Conservation (phyloP, 2,797 vertebrate genomes). For the Chiroxiphia lanceolata region DNA sequence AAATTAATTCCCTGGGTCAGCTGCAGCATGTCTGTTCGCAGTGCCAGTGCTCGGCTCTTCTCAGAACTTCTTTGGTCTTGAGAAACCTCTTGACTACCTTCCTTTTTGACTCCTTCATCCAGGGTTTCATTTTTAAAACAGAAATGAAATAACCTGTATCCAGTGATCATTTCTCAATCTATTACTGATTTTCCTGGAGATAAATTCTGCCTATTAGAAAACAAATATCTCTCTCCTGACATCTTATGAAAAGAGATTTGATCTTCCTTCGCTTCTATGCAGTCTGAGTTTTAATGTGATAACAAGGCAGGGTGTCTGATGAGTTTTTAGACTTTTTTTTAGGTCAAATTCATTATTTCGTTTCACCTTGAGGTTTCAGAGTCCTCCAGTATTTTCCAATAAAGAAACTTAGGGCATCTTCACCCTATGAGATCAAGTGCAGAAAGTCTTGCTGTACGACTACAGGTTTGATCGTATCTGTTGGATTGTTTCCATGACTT, state of each 20-base stretch:
- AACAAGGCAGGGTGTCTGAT: not conserved
- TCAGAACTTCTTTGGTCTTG: not conserved
- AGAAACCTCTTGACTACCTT: not conserved
- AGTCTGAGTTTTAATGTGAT: not conserved
- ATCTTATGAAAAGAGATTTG: not conserved
- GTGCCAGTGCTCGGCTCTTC: rapidly evolving
- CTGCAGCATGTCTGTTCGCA: not conserved
- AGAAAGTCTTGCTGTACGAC: not conserved
- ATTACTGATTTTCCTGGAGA: not conserved
- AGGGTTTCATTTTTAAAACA: not conserved
- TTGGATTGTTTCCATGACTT: not conserved
- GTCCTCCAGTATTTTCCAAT: not conserved
- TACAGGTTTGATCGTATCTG: not conserved
- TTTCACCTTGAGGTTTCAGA: not conserved
- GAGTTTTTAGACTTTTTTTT: not conserved
- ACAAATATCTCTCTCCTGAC: not conserved
- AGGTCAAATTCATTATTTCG: not conserved
- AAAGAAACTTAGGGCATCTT: not conserved
- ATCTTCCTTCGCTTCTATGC: not conserved
- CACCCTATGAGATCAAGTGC: not conserved
- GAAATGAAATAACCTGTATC: not conserved
- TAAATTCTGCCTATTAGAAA: not conserved
- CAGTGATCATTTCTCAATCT: not conserved
- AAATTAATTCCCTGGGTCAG: not conserved
- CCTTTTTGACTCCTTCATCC: not conserved